phyloP scores from a whole-genome alignment of 2,797 vertebrate genomes.

The Acanthurus leucopareius region DNA sequence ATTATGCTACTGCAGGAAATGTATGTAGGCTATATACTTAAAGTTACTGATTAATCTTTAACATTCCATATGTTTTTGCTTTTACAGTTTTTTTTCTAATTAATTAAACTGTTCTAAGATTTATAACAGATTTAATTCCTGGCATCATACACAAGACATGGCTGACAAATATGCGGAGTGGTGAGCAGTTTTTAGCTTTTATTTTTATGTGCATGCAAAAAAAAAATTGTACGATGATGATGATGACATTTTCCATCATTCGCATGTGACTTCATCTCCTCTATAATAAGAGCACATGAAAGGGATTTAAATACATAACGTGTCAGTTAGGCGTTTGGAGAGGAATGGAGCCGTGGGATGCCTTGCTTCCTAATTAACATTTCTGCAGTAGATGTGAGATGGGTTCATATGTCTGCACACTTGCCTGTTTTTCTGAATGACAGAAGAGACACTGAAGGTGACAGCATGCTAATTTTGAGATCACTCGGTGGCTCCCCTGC shows the following conservation, averaged over 20 bases:
- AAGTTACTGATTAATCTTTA: constrained; percentile 53
- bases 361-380: constrained; percentile 85
- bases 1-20: constrained; percentile 44
- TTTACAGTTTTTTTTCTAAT: constrained; percentile 35
- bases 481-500: constrained; percentile 80
- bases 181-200: constrained; percentile 54
- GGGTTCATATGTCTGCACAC: constrained; percentile 81
- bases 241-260: constrained; percentile 77
- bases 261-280: constrained; percentile 74
- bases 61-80: constrained; percentile 46
- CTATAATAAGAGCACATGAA: constrained; percentile 84
- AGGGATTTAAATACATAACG: constrained; percentile 85
- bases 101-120: constrained; percentile 62
- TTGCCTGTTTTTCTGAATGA: constrained; percentile 83
- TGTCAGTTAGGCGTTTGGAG: constrained; percentile 79
- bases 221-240: constrained; percentile 51
- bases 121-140: constrained; percentile 57
- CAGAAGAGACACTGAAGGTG: constrained; percentile 86
- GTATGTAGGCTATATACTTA: constrained; percentile 40
- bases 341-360: constrained; percentile 81
- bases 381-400: constrained; percentile 82
- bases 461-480: constrained; percentile 84
- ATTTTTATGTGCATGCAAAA: constrained; percentile 47
- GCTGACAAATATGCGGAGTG: constrained; percentile 40
- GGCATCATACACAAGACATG: constrained; percentile 7